Base-by-base conservation (phyloP, 2,888 invertebrate species). In the Chelonus formosanus region DNA sequence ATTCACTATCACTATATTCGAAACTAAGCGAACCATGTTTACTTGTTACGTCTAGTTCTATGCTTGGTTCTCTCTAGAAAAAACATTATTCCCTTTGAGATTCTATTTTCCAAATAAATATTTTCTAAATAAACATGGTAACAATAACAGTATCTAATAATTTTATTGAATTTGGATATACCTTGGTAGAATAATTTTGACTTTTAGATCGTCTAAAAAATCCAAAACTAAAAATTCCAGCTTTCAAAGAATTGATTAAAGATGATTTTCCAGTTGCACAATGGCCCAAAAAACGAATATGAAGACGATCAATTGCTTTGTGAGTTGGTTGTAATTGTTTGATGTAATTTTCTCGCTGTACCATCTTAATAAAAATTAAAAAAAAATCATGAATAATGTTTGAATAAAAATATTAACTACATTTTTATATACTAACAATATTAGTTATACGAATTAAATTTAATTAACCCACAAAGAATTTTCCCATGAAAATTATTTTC, bases 191-290 rank as follows among this genome's bases (percentile, higher is more conserved):
- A 64, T 76, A 81, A 72, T 79, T 83, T 47, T 82, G 83, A 71
- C 80, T 84, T 70, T 87, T 87, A n/a, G 88, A 87, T 71, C 88
- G 80, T 75, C 88, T 82, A 75, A 91, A 90, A 73, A 91, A 87
- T 50, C 90, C 89, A 64, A 84, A 84, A 74, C 88, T 88, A 76
- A 92, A 89, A 68, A 90, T 87, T 2, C 91, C 90, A 71, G 90
- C 89, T 75, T 89, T 89, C 44, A 92, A 83, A 0, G 90, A 89
- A 75, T 90, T 90, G 4, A 90, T 85, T 54, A 92, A 84, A 0
- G 90, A 87, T 4, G 90, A 88, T 84, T 92, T 92, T n/a, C 92
- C 92, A 3, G 89, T 89, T 0, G 90, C 90, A 61, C 90, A 90
- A 75, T 90, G 89, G 0, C 93, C 92, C 74, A 93, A 86, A 55